phyloP scores from a whole-genome alignment of 2,888 invertebrate species.

The Archips crataeganus region DNA sequence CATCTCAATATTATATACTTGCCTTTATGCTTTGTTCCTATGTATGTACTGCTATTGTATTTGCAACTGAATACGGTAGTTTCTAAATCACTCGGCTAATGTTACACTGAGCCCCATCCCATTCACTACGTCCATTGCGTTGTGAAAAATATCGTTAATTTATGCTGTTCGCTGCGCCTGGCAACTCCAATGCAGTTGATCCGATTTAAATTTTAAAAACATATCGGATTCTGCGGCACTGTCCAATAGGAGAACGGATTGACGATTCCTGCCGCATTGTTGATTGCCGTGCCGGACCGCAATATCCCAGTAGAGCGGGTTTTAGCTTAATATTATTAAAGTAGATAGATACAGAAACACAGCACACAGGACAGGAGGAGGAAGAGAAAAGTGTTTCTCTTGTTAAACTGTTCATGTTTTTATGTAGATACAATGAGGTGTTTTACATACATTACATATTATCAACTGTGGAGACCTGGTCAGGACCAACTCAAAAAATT shows the following conservation, averaged over 20 bases:
- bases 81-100: constrained; percentile 2
- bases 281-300: constrained; percentile 29
- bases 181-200: constrained; percentile 25
- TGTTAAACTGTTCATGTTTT: too few species aligned
- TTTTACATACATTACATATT: too few species aligned
- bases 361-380: too few species aligned
- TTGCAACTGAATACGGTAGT: background rate
- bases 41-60: background rate
- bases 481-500: too few species aligned
- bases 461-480: too few species aligned
- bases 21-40: too few species aligned
- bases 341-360: too few species aligned
- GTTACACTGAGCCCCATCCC: background rate
- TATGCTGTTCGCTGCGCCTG: constrained; percentile 28
- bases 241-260: constrained; percentile 29
- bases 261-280: constrained; percentile 35
- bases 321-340: background rate
- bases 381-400: too few species aligned
- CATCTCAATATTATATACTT: too few species aligned
- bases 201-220: constrained; percentile 41
- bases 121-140: constrained; percentile 2
- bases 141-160: constrained; percentile 28
- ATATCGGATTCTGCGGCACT: constrained; percentile 31
- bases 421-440: too few species aligned
- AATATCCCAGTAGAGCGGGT: constrained; percentile 11